These are phyloP conservation scores for Philonicus albiceps DNA, from an alignment of 2,888 invertebrate genomes.

Conservation along the genomic window DNA sequence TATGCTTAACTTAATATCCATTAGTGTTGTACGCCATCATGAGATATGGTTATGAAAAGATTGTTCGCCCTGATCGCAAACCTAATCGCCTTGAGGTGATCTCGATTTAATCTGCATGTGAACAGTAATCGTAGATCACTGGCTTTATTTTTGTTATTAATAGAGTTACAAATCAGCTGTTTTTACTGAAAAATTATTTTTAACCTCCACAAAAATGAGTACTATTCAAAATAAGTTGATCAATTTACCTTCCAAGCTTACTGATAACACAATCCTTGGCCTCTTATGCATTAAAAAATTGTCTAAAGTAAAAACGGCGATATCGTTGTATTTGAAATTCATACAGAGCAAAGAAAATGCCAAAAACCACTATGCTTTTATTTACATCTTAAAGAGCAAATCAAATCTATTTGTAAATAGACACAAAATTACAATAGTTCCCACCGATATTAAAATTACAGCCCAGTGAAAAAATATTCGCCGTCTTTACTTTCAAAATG, in stretches of 20 bases:
- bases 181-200: neutral
- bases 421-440: too few species aligned
- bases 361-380: too few species aligned
- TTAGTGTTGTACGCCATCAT: neutral
- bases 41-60: neutral
- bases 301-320: too few species aligned
- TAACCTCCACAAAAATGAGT: neutral
- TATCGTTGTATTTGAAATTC: too few species aligned
- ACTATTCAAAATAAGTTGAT: neutral
- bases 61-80: neutral
- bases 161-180: neutral
- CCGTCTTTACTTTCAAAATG: too few species aligned
- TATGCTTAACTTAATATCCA: neutral
- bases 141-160: neutral
- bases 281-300: neutral
- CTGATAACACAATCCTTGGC: neutral
- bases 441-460: too few species aligned
- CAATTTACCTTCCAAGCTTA: neutral
- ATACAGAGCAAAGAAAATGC: too few species aligned
- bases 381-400: too few species aligned
- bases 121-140: neutral
- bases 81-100: conserved; percentile 8
- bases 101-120: neutral
- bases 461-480: too few species aligned
- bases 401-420: too few species aligned